Evolutionary conservation across 2,888 invertebrate species (phyloP).

Genomic region (Molorchus minor): DNA sequence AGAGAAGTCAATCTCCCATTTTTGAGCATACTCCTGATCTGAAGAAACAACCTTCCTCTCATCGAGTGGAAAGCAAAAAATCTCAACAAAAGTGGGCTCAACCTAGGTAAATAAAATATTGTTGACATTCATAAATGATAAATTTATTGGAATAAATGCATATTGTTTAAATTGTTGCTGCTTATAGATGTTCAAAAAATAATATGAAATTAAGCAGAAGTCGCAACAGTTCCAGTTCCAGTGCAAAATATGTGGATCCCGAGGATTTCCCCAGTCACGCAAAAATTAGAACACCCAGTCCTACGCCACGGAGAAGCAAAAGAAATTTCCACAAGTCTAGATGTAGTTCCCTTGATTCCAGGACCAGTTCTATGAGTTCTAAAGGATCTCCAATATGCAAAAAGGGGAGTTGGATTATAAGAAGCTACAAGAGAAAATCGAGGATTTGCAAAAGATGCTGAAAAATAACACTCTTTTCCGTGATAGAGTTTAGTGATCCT

Average conservation of each 20-base stretch:
- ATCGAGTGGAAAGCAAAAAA: conserved; percentile 5
- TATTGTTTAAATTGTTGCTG: not conserved
- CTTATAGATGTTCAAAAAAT: not conserved
- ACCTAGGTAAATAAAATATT: conserved; percentile 9
- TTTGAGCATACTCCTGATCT: conserved; percentile 4
- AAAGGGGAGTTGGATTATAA: conserved; percentile 56
- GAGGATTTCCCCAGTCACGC: conserved; percentile 21
- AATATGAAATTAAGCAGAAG: conserved; percentile 31
- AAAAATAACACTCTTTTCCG: conserved; percentile 44
- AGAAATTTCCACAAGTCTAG: conserved; percentile 15
- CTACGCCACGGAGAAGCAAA: conserved; percentile 31
- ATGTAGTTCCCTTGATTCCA: conserved; percentile 40
- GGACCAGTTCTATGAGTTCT: conserved; percentile 43
- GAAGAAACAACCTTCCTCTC: not conserved
- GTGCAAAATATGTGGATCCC: conserved; percentile 38
- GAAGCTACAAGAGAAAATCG: conserved; percentile 61
- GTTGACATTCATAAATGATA: not conserved
- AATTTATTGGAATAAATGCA: not conserved
- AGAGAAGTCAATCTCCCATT: conserved; percentile 37
- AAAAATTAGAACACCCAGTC: conserved; percentile 32
- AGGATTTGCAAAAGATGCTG: conserved; percentile 59
- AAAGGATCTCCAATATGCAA: conserved; percentile 25
- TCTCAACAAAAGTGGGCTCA: conserved; percentile 7
- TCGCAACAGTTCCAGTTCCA: conserved; percentile 44
- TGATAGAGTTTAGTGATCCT: conserved; percentile 26